Evolutionary conservation across 2,888 invertebrate species (phyloP).

Genomic region (Phytoseiulus persimilis): DNA sequence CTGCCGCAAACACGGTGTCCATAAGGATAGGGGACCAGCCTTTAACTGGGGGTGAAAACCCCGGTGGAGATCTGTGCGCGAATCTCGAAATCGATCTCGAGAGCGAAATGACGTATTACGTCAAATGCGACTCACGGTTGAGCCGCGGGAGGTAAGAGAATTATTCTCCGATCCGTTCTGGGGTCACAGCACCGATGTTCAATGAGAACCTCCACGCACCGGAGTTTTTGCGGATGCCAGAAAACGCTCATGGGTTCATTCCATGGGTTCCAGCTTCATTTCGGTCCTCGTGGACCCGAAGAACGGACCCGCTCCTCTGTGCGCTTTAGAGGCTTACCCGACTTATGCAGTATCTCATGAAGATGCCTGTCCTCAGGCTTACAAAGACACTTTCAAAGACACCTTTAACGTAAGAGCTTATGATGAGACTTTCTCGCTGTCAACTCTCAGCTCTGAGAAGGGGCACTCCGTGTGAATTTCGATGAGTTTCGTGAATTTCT

Average conservation of each 20-base stretch:
- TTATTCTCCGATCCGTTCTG: no score
- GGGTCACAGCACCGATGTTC: no score
- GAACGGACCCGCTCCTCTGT: background rate
- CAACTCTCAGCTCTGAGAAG: background rate
- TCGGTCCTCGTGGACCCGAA: background rate
- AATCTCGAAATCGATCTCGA: background rate
- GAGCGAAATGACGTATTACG: background rate
- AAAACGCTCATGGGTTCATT: no score
- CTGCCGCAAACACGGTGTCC: background rate
- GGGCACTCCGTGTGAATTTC: no score
- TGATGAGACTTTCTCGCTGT: background rate
- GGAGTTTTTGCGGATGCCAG: no score
- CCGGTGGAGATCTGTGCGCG: background rate
- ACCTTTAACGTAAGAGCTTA: background rate
- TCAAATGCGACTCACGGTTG: background rate
- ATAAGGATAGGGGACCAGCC: background rate
- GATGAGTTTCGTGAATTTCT: background rate
- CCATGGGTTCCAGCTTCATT: background rate
- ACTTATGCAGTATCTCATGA: background rate
- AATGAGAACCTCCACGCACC: no score
- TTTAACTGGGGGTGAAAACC: background rate
- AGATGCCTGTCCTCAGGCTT: background rate
- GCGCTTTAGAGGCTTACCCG: background rate
- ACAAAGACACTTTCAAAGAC: background rate
- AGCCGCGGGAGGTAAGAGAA: background rate